Conservation (phyloP, 2,113 vertebrate species). For the Coptodon rendalli region DNA sequence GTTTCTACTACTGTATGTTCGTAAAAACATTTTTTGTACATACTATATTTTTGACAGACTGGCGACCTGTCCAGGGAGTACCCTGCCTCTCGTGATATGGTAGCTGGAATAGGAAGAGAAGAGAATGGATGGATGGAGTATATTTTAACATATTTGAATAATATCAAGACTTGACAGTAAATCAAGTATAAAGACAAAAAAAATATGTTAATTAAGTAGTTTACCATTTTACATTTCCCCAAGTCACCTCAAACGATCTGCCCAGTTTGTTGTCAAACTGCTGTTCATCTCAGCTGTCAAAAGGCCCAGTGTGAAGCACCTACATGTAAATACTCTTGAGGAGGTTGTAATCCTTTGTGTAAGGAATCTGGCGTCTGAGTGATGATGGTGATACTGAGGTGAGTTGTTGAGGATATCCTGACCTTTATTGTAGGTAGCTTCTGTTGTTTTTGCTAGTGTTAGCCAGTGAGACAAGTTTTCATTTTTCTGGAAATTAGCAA, state of each 20-base stretch:
- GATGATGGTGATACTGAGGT: not conserved
- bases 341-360: not conserved
- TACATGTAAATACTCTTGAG: not conserved
- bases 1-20: not conserved
- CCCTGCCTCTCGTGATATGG: not conserved
- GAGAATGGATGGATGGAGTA: not conserved
- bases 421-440: not conserved
- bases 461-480: not conserved
- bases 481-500: not conserved
- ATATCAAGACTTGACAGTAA: not conserved
- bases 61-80: not conserved
- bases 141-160: not conserved
- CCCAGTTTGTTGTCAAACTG: not conserved
- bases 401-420: not conserved
- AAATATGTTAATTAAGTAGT: not conserved
- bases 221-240: not conserved
- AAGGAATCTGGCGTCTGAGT: not conserved
- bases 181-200: not conserved
- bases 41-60: not conserved
- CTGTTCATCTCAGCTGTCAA: not conserved
- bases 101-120: not conserved
- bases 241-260: not conserved
- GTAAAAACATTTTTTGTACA: not conserved
- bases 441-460: not conserved
- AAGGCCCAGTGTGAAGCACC: not conserved